A percentile compares a stretch with the other conserved stretches of the same genome.
These are phyloP conservation scores for Chloroceryle amazona DNA, from an alignment of 2,797 vertebrate species.

Conservation along the genomic window DNA sequence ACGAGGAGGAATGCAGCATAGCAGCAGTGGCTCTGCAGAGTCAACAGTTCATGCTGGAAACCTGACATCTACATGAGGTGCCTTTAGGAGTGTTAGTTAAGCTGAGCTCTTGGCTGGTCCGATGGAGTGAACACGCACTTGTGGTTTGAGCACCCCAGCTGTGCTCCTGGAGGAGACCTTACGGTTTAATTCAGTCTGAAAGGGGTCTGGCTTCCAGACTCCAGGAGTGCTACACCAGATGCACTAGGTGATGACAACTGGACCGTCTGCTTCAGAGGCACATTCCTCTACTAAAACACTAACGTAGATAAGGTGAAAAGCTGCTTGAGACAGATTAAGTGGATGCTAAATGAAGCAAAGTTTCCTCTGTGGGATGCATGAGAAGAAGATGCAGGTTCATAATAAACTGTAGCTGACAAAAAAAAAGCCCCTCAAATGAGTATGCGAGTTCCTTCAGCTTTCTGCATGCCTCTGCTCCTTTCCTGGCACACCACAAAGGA, in stretches of 20 bases:
- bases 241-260: neutral
- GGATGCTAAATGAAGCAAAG: neutral
- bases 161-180: neutral
- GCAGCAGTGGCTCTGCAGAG: neutral
- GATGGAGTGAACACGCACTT: neutral
- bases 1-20: neutral
- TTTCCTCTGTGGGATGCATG: neutral
- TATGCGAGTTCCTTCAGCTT: neutral
- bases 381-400: neutral
- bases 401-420: neutral
- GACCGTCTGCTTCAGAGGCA: neutral
- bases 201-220: neutral
- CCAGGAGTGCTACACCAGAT: neutral
- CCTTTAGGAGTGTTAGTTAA: neutral
- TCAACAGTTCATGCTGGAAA: conserved; percentile 4
- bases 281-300: neutral
- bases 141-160: neutral
- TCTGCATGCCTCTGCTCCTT: neutral
- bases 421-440: neutral
- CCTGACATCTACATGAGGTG: neutral
- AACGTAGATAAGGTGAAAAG: neutral
- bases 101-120: neutral
- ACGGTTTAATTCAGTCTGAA: neutral
- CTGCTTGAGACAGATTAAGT: neutral
- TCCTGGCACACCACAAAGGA: neutral